These are phyloP conservation scores for Arizona elegans DNA, from an alignment of 2,113 vertebrate species.

Conservation along the genomic window DNA sequence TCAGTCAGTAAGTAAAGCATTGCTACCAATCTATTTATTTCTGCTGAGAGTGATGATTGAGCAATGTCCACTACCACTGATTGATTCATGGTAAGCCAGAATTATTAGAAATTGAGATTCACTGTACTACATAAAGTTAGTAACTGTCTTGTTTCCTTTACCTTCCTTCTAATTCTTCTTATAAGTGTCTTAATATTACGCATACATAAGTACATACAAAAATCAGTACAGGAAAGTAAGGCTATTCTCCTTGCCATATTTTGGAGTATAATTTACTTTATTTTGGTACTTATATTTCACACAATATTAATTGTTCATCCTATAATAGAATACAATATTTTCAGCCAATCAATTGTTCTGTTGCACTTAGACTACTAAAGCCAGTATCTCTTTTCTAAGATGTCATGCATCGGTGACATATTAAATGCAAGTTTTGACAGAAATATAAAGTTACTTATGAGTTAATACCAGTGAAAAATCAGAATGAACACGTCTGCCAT, in stretches of 20 bases:
- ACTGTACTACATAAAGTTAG: not conserved
- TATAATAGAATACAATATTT: slow-evolving; percentile 7
- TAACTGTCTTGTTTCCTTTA: not conserved
- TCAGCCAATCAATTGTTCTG: not conserved
- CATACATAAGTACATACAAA: not conserved
- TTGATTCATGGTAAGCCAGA: not conserved
- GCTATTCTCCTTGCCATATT: not conserved
- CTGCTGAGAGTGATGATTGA: not conserved
- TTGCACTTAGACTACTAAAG: slow-evolving; percentile 24
- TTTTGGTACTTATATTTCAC: not conserved
- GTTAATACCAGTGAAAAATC: slow-evolving; percentile 31
- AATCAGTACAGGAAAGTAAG: not conserved
- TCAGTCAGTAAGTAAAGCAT: not conserved
- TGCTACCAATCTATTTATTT: not conserved
- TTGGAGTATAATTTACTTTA: not conserved
- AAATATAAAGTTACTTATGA: slow-evolving; percentile 14
- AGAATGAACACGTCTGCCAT: slow-evolving; percentile 15
- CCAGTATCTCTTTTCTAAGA: not conserved
- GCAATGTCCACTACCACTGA: not conserved
- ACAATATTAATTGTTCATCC: slow-evolving; percentile 9
- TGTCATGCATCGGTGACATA: not conserved
- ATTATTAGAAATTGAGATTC: not conserved
- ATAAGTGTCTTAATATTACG: not conserved
- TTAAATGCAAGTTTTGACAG: slow-evolving; percentile 20
- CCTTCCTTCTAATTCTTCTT: not conserved